Conservation (phyloP, 2,888 invertebrate species). For the Lasioglossum leucozonium region DNA sequence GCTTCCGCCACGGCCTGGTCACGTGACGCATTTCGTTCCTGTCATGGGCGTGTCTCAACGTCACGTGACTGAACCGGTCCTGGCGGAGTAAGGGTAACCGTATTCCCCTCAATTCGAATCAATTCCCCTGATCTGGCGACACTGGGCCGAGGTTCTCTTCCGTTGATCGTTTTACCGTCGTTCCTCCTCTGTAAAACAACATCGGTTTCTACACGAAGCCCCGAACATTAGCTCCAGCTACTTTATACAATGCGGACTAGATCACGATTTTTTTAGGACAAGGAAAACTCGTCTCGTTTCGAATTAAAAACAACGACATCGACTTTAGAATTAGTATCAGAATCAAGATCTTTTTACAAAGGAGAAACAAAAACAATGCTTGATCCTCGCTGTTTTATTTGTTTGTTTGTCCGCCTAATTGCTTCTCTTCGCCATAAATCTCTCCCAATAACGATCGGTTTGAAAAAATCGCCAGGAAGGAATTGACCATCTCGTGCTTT, state of each 20-base stretch:
- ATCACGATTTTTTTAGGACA: conserved; percentile 37
- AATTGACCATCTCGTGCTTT: not conserved
- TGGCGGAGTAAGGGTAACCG: too few species aligned
- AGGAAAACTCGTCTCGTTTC: conserved; percentile 18
- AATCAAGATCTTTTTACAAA: not conserved
- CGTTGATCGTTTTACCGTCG: not conserved
- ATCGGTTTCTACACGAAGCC: conserved; percentile 15
- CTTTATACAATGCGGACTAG: conserved; percentile 55
- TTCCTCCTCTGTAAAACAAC: not conserved
- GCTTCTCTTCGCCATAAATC: not conserved
- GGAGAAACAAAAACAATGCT: not conserved
- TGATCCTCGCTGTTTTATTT: not conserved
- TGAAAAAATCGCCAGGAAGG: not conserved
- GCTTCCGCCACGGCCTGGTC: too few species aligned
- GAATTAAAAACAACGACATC: not conserved
- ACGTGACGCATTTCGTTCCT: too few species aligned
- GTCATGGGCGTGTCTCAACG: too few species aligned
- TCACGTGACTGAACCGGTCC: too few species aligned
- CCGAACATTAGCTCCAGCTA: conserved; percentile 23
- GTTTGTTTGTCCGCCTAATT: not conserved
- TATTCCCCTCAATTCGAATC: too few species aligned
- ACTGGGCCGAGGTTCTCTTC: not conserved
- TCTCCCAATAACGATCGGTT: not conserved
- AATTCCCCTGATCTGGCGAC: too few species aligned
- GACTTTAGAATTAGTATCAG: not conserved